Percentiles rank a stretch among this genome's conserved stretches.
Conservation (phyloP, 2,888 invertebrate species). For the Horisme vitalbata region DNA sequence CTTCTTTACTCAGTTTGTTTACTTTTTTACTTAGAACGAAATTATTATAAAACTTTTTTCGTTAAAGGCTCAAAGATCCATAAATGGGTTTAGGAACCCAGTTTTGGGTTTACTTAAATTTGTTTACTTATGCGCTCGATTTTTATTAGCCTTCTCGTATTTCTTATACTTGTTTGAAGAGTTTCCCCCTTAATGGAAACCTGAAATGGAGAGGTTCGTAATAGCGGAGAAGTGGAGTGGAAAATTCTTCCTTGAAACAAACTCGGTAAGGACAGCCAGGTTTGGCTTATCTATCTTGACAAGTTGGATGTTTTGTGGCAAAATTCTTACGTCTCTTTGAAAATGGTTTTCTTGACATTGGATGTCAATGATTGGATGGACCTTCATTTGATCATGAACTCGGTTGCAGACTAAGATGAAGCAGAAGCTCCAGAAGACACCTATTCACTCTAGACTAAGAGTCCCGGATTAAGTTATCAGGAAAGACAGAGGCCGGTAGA, state of each 20-base stretch:
- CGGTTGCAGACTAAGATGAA: no score
- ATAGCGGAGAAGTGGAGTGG: conserved; percentile 7
- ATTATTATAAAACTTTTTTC: conserved; percentile 77
- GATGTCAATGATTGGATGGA: no score
- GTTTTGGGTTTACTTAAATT: conserved; percentile 52
- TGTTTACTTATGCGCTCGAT: conserved; percentile 52
- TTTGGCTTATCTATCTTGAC: no score
- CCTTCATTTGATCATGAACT: no score
- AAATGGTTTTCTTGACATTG: no score
- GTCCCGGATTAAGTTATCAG: no score
- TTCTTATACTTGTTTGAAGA: conserved; percentile 31
- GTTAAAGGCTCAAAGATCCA: conserved; percentile 69
- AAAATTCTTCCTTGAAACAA: conserved; percentile 3
- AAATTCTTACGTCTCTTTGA: no score
- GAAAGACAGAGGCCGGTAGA: no score
- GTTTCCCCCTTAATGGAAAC: conserved; percentile 27
- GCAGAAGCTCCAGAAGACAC: no score
- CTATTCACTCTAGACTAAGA: no score
- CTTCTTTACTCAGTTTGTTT: conserved; percentile 72
- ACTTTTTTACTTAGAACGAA: conserved; percentile 72
- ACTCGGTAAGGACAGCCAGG: no score
- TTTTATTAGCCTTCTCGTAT: conserved; percentile 45
- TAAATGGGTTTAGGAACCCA: conserved; percentile 65
- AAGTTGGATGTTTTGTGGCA: no score
- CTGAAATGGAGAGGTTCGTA: conserved; percentile 16